A percentile compares a stretch with the other conserved stretches of the same genome.
phyloP scores from a whole-genome alignment of 2,888 invertebrate genomes.

The Coecobrya sp. region DNA sequence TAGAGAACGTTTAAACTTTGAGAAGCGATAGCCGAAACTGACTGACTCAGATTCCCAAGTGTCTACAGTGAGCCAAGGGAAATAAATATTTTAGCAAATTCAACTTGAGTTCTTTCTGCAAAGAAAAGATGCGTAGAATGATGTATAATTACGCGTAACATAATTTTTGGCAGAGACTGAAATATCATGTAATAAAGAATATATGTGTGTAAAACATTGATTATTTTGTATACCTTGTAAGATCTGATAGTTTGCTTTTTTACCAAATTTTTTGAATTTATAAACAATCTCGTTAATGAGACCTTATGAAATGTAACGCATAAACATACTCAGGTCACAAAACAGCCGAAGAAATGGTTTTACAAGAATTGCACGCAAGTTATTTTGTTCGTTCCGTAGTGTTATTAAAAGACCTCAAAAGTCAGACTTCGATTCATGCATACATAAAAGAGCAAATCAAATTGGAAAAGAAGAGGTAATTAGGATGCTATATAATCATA shows the following conservation, averaged over 20 bases:
- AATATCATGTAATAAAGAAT: background rate
- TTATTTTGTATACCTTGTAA: too few relatives aligned
- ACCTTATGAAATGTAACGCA: background rate
- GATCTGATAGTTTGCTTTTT: too few relatives aligned
- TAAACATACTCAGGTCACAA: too few relatives aligned
- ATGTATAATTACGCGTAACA: too few relatives aligned
- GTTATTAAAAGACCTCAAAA: background rate
- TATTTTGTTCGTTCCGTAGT: background rate
- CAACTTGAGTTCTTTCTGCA: too few relatives aligned
- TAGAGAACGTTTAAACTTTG: background rate
- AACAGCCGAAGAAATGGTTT: too few relatives aligned
- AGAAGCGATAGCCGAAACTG: background rate
- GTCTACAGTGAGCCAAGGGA: too few relatives aligned
- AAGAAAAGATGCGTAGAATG: background rate
- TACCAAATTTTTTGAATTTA: too few relatives aligned
- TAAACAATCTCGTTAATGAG: background rate
- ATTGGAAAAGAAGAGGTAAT: slow-evolving; percentile 63
- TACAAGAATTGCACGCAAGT: background rate
- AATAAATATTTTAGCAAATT: too few relatives aligned
- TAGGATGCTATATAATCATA: slow-evolving; percentile 60
- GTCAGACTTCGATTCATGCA: slow-evolving; percentile 38
- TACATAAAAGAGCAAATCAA: slow-evolving; percentile 60
- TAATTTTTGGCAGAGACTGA: background rate
- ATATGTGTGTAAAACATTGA: too few relatives aligned
- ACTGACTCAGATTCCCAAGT: too few relatives aligned